Evolutionary conservation across 2,888 invertebrate species (phyloP).

Genomic region (Tortricodes alternella): DNA sequence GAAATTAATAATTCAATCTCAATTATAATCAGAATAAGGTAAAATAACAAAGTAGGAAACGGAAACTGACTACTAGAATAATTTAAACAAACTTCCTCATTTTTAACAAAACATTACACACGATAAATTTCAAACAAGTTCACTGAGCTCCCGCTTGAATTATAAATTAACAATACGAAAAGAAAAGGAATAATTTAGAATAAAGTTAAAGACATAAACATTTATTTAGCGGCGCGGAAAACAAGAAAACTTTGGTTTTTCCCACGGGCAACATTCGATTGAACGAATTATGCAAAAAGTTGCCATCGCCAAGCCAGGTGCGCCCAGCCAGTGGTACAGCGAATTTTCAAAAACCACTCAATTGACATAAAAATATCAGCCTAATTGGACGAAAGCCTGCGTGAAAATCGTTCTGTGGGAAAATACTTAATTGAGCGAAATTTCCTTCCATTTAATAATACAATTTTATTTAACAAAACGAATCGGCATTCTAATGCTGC

Average conservation of each 20-base stretch:
- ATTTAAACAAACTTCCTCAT: slow-evolving; percentile 11
- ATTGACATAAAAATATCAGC: too few species aligned
- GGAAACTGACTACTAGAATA: slow-evolving; percentile 21
- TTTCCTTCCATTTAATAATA: too few species aligned
- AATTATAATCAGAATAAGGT: too few species aligned
- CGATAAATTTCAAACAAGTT: slow-evolving; percentile 15
- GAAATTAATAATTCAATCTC: too few species aligned
- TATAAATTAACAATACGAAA: slow-evolving; percentile 25
- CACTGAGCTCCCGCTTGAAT: slow-evolving; percentile 2
- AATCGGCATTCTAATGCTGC: too few species aligned
- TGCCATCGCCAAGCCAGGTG: slow-evolving; percentile 22
- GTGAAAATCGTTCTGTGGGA: too few species aligned
- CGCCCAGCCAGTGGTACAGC: not conserved
- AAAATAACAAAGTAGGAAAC: slow-evolving; percentile 6
- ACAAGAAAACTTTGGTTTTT: slow-evolving; percentile 24
- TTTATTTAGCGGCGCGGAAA: slow-evolving; percentile 24
- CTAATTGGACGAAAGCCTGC: too few species aligned
- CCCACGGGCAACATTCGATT: slow-evolving; percentile 31
- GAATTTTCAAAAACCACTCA: not conserved
- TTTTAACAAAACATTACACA: slow-evolving; percentile 25
- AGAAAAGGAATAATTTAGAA: slow-evolving; percentile 25
- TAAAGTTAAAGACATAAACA: slow-evolving; percentile 21
- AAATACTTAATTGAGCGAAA: too few species aligned
- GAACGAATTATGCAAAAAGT: slow-evolving; percentile 30
- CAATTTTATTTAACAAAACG: too few species aligned